Evolutionary conservation across 2,888 invertebrate species (phyloP), one percentile per base, ranked within the genome.

Genomic region (Esperia sulphurella): DNA sequence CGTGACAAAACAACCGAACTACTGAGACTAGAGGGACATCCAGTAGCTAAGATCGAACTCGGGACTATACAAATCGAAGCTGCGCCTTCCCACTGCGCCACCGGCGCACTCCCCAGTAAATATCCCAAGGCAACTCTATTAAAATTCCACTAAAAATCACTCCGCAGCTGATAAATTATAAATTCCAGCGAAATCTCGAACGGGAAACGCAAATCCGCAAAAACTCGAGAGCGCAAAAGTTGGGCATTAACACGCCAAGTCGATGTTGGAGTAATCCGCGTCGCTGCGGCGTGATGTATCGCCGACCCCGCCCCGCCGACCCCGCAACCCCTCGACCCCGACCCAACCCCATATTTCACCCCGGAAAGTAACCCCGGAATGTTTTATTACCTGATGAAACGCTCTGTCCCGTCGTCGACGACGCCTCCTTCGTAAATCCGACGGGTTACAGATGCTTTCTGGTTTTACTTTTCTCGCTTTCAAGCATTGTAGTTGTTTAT

Each of bases 341-440:
- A 40, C 46, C 46, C 39, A 31, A 41, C 46, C 48, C 43, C 48
- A 48, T 48, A 48, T n/a, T 21, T 48, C 48, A 48, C 43, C 33
- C 41, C 14, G 45, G 37, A n/a, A 42, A 46, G 42, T 43, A 39
- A 43, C 42, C 50, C 49, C 14, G 14, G 45, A 30, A 45, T 50
- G 53, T 50, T 53, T 50, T 53, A 53, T 50, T 43, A 48, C 50
- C 53, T 41, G 50, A 48, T 50, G 53, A 53, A 53, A 50, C 44
- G 48, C 28, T 46, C 37, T 43, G 48, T 45, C 46, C 14, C 21
- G 12, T 5, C 21, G 21, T 5, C 21, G 21, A 2, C n/a, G 47
- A 14, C 5, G 14, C 9, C 6, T 14, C 12, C 41, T 41, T 29
- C 33, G 42, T 43, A 37, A 44, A 44, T 44, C 43, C 37, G 12